Percentiles rank a stretch among this genome's conserved stretches.
Evolutionary conservation across 2,797 vertebrate species (phyloP).

Genomic region (Pantherophis vulpinus): DNA sequence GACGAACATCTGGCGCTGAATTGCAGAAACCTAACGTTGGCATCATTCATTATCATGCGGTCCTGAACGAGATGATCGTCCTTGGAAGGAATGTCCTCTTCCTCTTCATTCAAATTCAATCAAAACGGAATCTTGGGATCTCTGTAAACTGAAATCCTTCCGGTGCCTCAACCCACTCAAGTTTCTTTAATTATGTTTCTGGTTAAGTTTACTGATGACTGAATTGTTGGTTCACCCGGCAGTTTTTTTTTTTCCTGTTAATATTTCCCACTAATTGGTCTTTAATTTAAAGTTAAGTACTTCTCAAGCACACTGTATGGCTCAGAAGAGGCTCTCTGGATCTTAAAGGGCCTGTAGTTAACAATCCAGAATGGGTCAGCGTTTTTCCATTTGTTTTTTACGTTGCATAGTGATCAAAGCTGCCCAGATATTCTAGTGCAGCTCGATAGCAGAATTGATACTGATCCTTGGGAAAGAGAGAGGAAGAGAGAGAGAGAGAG

Average conservation of each 20-base stretch:
- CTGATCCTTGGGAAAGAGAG: slow-evolving; percentile 82
- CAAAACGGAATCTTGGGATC: slow-evolving; percentile 86
- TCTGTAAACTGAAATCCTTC: slow-evolving; percentile 78
- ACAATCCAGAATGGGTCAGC: slow-evolving; percentile 78
- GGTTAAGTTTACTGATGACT: slow-evolving; percentile 78
- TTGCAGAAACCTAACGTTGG: slow-evolving; percentile 72
- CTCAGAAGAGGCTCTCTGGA: slow-evolving; percentile 98
- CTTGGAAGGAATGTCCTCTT: slow-evolving; percentile 79
- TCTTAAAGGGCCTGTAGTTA: slow-evolving; percentile 86
- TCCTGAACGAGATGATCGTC: slow-evolving; percentile 76
- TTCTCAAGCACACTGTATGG: slow-evolving; percentile 99
- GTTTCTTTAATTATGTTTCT: slow-evolving; percentile 80
- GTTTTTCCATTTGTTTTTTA: slow-evolving; percentile 79
- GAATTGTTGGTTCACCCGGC: slow-evolving; percentile 96
- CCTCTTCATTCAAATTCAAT: slow-evolving; percentile 76
- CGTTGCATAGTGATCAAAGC: slow-evolving; percentile 99
- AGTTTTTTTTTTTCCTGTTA: slow-evolving; percentile 72
- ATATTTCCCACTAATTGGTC: slow-evolving; percentile 93
- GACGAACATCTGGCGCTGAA: slow-evolving; percentile 75
- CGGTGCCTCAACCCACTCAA: slow-evolving; percentile 84
- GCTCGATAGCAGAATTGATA: slow-evolving; percentile 99
- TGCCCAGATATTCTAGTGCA: slow-evolving; percentile 98
- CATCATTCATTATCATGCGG: slow-evolving; percentile 77
- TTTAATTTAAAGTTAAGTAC: slow-evolving; percentile 98
- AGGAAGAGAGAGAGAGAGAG: slow-evolving; percentile 8